Evolutionary conservation across 1,140 invertebrate genomes (phyloP), one percentile per base, ranked within the genome.

Genomic region (Brachionus paranguensis): DNA sequence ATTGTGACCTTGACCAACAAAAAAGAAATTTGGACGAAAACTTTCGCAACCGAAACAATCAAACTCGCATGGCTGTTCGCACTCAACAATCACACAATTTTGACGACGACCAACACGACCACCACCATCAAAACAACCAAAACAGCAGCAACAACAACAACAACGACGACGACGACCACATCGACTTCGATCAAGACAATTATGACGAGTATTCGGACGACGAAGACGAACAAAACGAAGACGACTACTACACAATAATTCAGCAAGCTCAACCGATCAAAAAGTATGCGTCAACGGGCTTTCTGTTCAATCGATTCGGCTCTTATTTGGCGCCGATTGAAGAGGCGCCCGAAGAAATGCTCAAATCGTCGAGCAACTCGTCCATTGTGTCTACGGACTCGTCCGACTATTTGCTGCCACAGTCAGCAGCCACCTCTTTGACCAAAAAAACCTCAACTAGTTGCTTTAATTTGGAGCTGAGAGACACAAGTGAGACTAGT

Each of bases 271-370:
- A 81, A 20, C 78, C 78, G 10, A 47, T 68, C 8, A 60, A 47
- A 64, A 81, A 81, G 29, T 81, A 64, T 29, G 78, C 78, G 10
- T 81, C 78, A 24, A 81, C 78, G 4, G 78, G 78, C 12, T 81
- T 64, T 64, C 17, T 81, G 41, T 81, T 81, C 43, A 64, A 81
- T 64, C 53, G 78, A 20, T 81, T 64, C 27, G 78, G 78, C 50
- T 60, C 53, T 27, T 81, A 64, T 43, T 29, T 81, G 41, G 78
- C 37, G 2, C 37, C 78, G 24, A 81, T 81, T 64, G 78, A 81
- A 81, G 78, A 81, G 45, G 33, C 50, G 14, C 53, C 53, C 33
- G 78, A 81, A 64, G 78, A 81, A 20, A 11, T 81, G 7, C 33
- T 60, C 7, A 47, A 60, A 81, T 76, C 43, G 27, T 50, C 72